These are phyloP conservation scores for Drosophila trichaetosa DNA, from an alignment of 2,888 invertebrate genomes.

Conservation along the genomic window DNA sequence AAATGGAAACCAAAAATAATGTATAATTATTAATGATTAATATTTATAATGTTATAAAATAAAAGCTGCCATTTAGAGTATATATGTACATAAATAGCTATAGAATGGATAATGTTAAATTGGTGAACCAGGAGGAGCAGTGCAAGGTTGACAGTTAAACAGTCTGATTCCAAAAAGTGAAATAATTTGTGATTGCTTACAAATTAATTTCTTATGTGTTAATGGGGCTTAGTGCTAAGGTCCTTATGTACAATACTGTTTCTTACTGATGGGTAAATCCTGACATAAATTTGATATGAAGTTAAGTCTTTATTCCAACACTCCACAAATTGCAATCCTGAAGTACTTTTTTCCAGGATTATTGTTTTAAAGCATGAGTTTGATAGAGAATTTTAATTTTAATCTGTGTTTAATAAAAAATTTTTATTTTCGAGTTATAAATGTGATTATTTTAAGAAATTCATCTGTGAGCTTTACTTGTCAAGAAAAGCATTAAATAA, in stretches of 20 bases:
- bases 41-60: background rate
- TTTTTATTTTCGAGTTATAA: background rate
- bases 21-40: no score
- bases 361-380: background rate
- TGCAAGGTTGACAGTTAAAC: accelerated
- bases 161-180: background rate
- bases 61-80: no score
- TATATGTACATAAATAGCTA: no score
- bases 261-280: background rate
- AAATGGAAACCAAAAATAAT: background rate
- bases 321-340: background rate
- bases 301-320: background rate
- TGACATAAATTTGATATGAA: background rate
- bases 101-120: background rate
- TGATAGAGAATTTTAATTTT: background rate
- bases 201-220: background rate
- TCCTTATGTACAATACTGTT: background rate
- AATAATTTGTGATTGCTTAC: background rate
- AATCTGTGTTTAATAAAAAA: background rate
- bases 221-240: background rate
- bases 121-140: background rate
- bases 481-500: background rate
- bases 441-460: background rate
- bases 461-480: background rate
- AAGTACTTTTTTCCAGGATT: background rate